Base-by-base conservation (phyloP, 2,113 vertebrate genomes). In the Etheostoma cragini region DNA sequence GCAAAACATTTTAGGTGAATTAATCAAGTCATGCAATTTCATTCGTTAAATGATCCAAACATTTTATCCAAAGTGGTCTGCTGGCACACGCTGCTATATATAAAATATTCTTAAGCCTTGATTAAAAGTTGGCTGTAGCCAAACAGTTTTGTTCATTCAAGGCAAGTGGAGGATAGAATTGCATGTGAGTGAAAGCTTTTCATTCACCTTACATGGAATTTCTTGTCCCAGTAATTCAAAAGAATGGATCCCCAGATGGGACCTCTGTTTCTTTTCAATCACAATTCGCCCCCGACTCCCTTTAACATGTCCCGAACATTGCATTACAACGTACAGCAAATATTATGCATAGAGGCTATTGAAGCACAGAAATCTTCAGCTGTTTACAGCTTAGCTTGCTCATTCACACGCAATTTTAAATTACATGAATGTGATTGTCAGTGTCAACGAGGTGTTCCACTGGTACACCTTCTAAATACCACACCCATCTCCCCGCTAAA, bases 381-480 rank as follows among this genome's bases (percentile, higher is more conserved):
- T 84, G 85, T 79, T 87, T 89, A 60, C 68, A 72, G 63, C 79
- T 60, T 75, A 76, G 76, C 78, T 71, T 26, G 53, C 50, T 85
- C 77, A 83, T 89, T 92, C 88, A 89, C 79, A 80, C 84, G 71
- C 78, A 80, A 58, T 70, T 89, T 72, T 62, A 85, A 78, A 89
- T 84, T 61, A 82, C 80, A 76, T 64, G 72, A 65, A 78, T 72
- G 70, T 56, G 63, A 80, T 60, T 83, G 81, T 85, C 61, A 78
- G 66, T 15, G 63, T 30, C 30, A 78, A 83, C 86, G 84, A 3
- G 64, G 63, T 68, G 50, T 87, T 80, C 86, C 58, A 81, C 81
- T 86, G 87, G 47, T 86, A 78, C 65, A 73, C 62, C 78, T 81
- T 78, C 82, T 91, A 87, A 92, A 90, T 87, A 90, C 78, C 72